Conservation (phyloP, 1,140 invertebrate species). For the Drosophila triauraria region DNA sequence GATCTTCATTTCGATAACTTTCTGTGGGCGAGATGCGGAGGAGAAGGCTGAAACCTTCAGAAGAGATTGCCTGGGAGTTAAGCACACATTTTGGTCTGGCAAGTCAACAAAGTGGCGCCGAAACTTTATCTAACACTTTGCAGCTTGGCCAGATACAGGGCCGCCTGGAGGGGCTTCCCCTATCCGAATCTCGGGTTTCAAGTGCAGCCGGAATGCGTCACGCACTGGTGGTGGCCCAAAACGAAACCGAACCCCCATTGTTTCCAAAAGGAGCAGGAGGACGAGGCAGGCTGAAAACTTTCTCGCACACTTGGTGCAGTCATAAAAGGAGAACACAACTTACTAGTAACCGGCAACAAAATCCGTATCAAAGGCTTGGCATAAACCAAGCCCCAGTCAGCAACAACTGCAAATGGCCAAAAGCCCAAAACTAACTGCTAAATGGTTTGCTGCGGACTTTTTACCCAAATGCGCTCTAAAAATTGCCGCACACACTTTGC, state of each 20-base stretch:
- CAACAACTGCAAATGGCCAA: conserved; percentile 63
- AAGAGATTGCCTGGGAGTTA: conserved; percentile 34
- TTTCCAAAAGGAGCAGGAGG: conserved; percentile 34
- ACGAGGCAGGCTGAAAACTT: conserved; percentile 52
- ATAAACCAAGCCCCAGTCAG: conserved; percentile 57
- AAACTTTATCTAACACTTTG: conserved; percentile 78
- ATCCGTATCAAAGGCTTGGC: conserved; percentile 65
- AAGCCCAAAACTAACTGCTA: conserved; percentile 78
- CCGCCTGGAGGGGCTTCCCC: conserved; percentile 25
- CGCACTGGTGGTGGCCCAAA: conserved; percentile 55
- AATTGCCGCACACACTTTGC: conserved; percentile 69
- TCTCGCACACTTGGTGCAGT: conserved; percentile 76
- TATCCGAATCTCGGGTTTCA: conserved; percentile 61
- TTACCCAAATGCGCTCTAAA: conserved; percentile 66
- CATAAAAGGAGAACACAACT: conserved; percentile 64
- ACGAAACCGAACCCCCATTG: conserved; percentile 49
- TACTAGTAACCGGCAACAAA: conserved; percentile 38
- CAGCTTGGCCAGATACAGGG: conserved; percentile 58
- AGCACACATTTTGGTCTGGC: conserved; percentile 69
- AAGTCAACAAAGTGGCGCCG: conserved; percentile 77
- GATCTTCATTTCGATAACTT: conserved; percentile 55
- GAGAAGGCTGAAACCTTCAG: background rate
- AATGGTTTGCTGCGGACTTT: conserved; percentile 67
- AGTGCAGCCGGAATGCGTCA: conserved; percentile 75
- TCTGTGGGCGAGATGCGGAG: conserved; percentile 10